Conservation (phyloP, 2,113 vertebrate species). For the Cathartes aura region DNA sequence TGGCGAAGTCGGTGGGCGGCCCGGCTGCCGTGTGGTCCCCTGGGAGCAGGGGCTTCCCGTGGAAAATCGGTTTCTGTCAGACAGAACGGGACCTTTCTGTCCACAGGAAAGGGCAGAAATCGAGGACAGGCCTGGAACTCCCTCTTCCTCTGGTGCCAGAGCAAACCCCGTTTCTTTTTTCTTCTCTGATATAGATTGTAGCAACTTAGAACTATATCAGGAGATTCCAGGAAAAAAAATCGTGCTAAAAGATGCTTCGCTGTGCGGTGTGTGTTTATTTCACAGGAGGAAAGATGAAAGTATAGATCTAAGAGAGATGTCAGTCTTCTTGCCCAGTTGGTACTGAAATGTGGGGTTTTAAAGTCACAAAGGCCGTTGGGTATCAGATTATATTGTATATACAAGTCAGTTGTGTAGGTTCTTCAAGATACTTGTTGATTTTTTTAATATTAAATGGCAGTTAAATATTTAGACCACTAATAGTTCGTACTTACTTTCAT, state of each 20-base stretch:
- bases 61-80: background rate
- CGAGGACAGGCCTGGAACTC: accelerated
- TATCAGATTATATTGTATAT: background rate
- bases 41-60: accelerated
- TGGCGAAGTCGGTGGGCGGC: background rate
- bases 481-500: background rate
- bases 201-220: accelerated
- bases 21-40: too few relatives aligned
- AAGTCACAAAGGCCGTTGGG: accelerated
- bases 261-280: background rate
- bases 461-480: background rate
- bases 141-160: background rate
- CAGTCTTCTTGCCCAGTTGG: background rate
- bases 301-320: accelerated
- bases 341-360: background rate
- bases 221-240: background rate
- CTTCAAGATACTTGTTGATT: background rate
- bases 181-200: background rate
- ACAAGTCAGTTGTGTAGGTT: background rate
- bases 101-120: too few relatives aligned
- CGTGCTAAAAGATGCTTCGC: background rate
- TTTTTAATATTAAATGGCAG: background rate
- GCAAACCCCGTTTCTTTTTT: background rate
- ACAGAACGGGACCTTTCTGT: too few relatives aligned
- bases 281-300: background rate